phyloP scores from a whole-genome alignment of 2,888 invertebrate species.

The Sminthurinus aureus region DNA sequence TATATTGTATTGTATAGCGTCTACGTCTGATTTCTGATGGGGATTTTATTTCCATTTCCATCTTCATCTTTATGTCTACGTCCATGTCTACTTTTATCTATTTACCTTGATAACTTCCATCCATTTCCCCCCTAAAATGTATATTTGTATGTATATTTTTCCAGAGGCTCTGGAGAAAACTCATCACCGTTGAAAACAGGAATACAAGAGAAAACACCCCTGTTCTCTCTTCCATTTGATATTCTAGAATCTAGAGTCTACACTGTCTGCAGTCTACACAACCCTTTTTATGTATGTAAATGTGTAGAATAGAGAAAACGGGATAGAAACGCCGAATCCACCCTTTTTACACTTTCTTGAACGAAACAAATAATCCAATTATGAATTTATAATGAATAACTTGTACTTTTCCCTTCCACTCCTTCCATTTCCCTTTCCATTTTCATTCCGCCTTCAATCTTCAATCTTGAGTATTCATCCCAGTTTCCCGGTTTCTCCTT shows the following conservation, averaged over 20 bases:
- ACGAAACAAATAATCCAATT: conserved; percentile 36
- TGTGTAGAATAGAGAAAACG: not conserved
- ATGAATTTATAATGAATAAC: conserved; percentile 35
- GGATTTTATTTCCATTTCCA: no score
- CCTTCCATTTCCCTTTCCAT: not conserved
- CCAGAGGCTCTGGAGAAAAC: no score
- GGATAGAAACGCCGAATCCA: not conserved
- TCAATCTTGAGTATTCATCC: not conserved
- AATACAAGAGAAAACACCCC: no score
- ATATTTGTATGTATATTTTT: no score
- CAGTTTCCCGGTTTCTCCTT: not conserved
- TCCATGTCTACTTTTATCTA: no score
- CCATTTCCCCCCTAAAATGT: no score
- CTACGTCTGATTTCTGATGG: no score
- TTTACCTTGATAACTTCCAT: no score
- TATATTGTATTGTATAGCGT: no score
- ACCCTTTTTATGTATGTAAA: not conserved
- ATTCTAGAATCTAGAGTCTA: not conserved
- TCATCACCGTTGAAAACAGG: not conserved
- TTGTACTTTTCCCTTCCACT: conserved; percentile 10
- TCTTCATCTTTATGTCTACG: no score
- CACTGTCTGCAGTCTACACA: not conserved
- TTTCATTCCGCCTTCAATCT: not conserved
- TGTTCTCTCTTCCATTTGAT: no score
- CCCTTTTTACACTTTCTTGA: conserved; percentile 4